phyloP scores from a whole-genome alignment of 2,113 vertebrate species.

The Struthidea cinerea region DNA sequence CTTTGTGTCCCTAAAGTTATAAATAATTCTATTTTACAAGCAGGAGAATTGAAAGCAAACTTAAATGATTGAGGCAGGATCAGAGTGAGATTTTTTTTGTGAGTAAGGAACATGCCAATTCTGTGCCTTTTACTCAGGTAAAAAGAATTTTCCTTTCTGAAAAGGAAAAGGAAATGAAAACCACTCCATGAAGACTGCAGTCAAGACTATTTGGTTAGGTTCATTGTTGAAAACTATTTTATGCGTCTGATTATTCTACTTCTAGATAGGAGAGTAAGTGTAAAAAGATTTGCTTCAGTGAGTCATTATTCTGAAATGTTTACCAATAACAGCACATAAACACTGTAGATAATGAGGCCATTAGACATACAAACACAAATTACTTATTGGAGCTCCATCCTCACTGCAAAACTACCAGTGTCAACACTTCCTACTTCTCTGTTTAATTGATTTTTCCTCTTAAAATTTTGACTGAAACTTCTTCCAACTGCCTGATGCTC shows the following conservation, averaged over 20 bases:
- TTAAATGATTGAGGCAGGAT: not conserved
- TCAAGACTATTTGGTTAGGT: not conserved
- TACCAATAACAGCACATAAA: not conserved
- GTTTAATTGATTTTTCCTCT: not conserved
- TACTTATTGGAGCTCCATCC: not conserved
- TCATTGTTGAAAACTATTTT: not conserved
- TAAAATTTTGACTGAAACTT: not conserved
- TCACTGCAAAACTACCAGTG: not conserved
- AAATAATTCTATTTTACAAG: not conserved
- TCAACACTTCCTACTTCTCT: not conserved
- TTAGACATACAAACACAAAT: not conserved
- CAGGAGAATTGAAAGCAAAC: not conserved
- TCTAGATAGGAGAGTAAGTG: not conserved
- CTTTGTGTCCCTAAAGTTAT: not conserved
- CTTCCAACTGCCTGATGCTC: not conserved
- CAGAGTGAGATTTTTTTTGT: not conserved
- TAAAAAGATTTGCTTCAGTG: not conserved
- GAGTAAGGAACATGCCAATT: not conserved
- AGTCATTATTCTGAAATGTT: not conserved
- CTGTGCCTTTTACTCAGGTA: not conserved
- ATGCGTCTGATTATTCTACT: not conserved
- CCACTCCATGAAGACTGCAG: not conserved
- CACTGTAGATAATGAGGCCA: not conserved
- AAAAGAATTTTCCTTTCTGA: not conserved
- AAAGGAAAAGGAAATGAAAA: not conserved